These are phyloP conservation scores for Orthosia cruda DNA, from an alignment of 2,888 invertebrate species.

Conservation along the genomic window DNA sequence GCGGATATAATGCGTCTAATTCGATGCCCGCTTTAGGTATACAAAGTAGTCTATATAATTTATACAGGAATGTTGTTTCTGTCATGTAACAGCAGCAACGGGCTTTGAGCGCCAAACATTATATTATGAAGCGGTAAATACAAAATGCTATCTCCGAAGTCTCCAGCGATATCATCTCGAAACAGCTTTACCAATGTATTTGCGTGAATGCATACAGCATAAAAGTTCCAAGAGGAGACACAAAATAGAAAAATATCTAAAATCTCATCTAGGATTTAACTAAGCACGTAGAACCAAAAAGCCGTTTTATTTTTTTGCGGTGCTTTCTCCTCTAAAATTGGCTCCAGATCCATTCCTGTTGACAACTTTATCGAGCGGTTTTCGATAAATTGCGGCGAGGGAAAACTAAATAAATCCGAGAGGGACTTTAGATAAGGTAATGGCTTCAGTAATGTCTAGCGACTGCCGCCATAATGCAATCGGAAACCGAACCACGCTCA, in stretches of 20 bases:
- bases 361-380: slow-evolving; percentile 92
- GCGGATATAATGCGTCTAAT: slow-evolving; percentile 33
- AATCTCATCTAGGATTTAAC: slow-evolving; percentile 75
- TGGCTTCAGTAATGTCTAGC: slow-evolving; percentile 91
- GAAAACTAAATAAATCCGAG: slow-evolving; percentile 92
- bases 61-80: slow-evolving; percentile 2
- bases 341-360: slow-evolving; percentile 91
- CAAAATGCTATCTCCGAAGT: slow-evolving; percentile 52
- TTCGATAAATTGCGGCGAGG: slow-evolving; percentile 92
- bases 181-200: slow-evolving; percentile 38
- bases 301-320: slow-evolving; percentile 84
- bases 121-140: slow-evolving; percentile 40
- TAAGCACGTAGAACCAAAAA: slow-evolving; percentile 80
- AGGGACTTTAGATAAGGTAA: slow-evolving; percentile 92
- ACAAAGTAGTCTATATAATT: slow-evolving; percentile 8
- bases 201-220: slow-evolving; percentile 47
- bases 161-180: slow-evolving; percentile 44
- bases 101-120: slow-evolving; percentile 27
- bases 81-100: slow-evolving; percentile 6
- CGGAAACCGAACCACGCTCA: slow-evolving; percentile 84
- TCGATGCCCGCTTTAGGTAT: slow-evolving; percentile 19
- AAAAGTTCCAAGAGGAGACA: slow-evolving; percentile 23
- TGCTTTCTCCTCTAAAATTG: slow-evolving; percentile 88
- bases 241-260: slow-evolving; percentile 59
- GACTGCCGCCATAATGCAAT: slow-evolving; percentile 90